Evolutionary conservation across 2,888 invertebrate genomes (phyloP).

Genomic region (Platycheirus rosarum): DNA sequence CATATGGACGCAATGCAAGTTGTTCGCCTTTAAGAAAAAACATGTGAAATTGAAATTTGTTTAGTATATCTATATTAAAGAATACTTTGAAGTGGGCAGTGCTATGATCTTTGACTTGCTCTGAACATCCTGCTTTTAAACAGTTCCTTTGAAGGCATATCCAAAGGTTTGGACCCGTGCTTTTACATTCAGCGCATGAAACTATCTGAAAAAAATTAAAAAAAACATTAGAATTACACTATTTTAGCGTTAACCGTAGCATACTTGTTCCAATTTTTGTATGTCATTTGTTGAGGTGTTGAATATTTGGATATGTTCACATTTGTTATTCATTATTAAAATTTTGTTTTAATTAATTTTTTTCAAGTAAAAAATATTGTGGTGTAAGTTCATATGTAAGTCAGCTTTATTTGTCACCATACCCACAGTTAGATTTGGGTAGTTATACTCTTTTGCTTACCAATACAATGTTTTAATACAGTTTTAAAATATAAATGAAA

Average conservation of each 20-base stretch:
- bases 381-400: constrained; percentile 21
- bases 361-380: constrained; percentile 20
- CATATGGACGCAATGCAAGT: constrained; percentile 90
- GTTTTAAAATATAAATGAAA: constrained; percentile 9
- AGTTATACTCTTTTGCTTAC: constrained; percentile 12
- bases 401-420: constrained; percentile 52
- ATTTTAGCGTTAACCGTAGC: too few relatives aligned
- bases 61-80: neutral
- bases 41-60: neutral
- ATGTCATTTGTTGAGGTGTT: constrained; percentile 74
- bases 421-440: constrained; percentile 18
- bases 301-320: constrained; percentile 71
- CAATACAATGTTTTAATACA: constrained; percentile 21
- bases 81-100: constrained; percentile 89
- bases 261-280: constrained; percentile 78
- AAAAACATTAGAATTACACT: too few relatives aligned
- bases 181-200: constrained; percentile 89
- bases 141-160: constrained; percentile 92
- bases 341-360: constrained; percentile 39
- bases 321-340: constrained; percentile 68
- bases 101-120: constrained; percentile 92
- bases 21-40: constrained; percentile 83
- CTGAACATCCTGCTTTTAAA: constrained; percentile 92
- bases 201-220: constrained; percentile 81
- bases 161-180: constrained; percentile 91